A percentile compares a stretch with the other conserved stretches of the same genome.
phyloP scores from a whole-genome alignment of 2,113 vertebrate species.

The Cephalophus harveyi region DNA sequence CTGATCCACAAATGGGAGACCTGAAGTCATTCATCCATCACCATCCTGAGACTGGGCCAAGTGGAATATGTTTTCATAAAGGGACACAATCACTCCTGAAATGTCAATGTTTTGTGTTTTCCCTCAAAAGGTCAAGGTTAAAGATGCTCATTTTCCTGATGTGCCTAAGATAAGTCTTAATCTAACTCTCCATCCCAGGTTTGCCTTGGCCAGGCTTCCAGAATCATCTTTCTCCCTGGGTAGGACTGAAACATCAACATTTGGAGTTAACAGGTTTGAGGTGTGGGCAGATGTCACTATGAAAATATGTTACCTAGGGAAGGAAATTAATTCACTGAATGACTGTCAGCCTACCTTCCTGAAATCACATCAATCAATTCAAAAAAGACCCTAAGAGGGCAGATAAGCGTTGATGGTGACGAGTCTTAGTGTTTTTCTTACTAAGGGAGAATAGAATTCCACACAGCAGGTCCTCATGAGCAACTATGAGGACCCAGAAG shows the following conservation, averaged over 20 bases:
- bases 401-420: not conserved
- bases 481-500: not conserved
- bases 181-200: not conserved
- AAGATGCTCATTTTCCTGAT: not conserved
- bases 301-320: not conserved
- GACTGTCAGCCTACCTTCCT: not conserved
- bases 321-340: not conserved
- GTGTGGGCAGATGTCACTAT: not conserved
- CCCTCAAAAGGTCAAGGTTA: not conserved
- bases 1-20: not conserved
- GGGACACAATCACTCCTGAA: not conserved
- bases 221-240: not conserved
- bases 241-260: not conserved
- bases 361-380: not conserved
- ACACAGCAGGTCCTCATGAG: not conserved
- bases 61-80: not conserved
- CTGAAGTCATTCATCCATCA: not conserved
- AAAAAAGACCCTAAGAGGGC: not conserved
- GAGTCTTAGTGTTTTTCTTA: not conserved
- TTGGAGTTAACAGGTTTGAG: not conserved
- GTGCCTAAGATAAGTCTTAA: not conserved
- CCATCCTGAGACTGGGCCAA: not conserved
- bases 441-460: not conserved
- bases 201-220: not conserved
- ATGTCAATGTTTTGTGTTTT: not conserved